Evolutionary conservation across 1,140 invertebrate genomes (phyloP), one percentile per base, ranked within the genome.

Genomic region (Riptortus pedestris): DNA sequence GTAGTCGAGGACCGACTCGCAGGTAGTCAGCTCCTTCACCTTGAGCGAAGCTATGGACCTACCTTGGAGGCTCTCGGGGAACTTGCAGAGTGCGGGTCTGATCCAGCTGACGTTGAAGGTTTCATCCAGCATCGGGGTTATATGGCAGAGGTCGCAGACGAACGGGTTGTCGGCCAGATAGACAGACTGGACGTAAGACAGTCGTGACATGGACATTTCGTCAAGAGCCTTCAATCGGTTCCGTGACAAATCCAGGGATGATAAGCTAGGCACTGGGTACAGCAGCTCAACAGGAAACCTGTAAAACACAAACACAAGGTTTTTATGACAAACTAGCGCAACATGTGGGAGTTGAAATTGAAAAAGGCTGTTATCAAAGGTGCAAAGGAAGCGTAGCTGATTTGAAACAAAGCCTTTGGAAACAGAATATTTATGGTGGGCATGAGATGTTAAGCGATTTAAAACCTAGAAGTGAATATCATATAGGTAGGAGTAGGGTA

Each of bases 141-240:
- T 79, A 58, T 79, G 78, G 70, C 85, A 87, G 67, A 80, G 73
- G 71, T 86, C 83, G 70, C 85, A 87, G 2, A 77, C 75, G 83
- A 84, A 87, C 5, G 79, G 79, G 72, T 86, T 86, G 20, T 76
- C 76, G 26, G 81, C 75, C 64, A 87, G 70, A 68, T 79, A 75
- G 0, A 86, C 68, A 5, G 31, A 38, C 18, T 73, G 72, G 20
- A 74, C 60, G n/a, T 74, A 74, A 63, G 80, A 80, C 55, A 83
- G 70, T 61, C 75, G 71, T 31, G 77, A 72, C 52, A 85, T 68
- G n/a, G 82, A 72, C 31, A 77, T 71, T 60, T 81, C 77, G 47
- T 78, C 78, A 45, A 86, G 69, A 1, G 80, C 80, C 58, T 79
- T 73, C 62, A 86, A 77, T 65, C 74, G 74, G 69, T 87, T 87